Conservation (phyloP, 2,113 vertebrate species). For the Forbesichthys agassizii region DNA sequence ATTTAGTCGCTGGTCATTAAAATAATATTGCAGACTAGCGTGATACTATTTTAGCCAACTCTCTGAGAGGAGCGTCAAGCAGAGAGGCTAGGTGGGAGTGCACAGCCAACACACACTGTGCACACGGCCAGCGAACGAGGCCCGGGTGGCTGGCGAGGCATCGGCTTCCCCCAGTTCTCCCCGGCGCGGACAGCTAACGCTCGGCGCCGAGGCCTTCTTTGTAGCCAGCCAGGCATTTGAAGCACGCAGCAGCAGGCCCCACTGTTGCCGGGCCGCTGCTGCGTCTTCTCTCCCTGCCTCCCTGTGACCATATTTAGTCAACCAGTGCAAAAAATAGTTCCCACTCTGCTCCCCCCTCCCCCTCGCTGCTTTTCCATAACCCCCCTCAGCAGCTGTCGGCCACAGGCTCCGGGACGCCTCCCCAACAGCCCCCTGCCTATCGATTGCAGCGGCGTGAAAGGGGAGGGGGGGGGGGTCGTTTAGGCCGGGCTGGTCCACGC, state of each 20-base stretch:
- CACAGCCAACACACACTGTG: constrained; percentile 27
- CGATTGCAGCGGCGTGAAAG: constrained; percentile 84
- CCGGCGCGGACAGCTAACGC: constrained; percentile 73
- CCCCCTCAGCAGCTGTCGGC: constrained; percentile 87
- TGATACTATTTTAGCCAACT: background rate
- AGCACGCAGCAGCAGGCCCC: constrained; percentile 84
- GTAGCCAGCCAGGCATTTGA: constrained; percentile 90
- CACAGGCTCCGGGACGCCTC: constrained; percentile 82
- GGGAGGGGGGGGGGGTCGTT: constrained; percentile 54
- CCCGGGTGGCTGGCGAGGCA: constrained; percentile 50
- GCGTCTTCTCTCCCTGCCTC: constrained; percentile 87
- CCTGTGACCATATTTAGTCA: constrained; percentile 99
- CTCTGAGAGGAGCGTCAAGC: constrained; percentile 7
- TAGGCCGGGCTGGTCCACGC: constrained; percentile 62
- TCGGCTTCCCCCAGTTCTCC: constrained; percentile 59
- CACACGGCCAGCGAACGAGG: constrained; percentile 66
- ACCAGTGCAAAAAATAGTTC: constrained; percentile 98
- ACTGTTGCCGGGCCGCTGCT: constrained; percentile 85
- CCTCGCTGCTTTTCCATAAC: constrained; percentile 41
- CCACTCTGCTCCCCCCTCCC: constrained; percentile 57
- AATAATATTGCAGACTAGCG: constrained; percentile 9
- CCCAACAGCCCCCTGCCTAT: constrained; percentile 86
- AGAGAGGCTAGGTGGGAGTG: constrained; percentile 31
- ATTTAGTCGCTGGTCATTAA: constrained; percentile 1
- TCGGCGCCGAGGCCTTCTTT: constrained; percentile 88